These are phyloP conservation scores for Eupithecia subfuscata DNA, from an alignment of 2,888 invertebrate genomes.

Conservation along the genomic window DNA sequence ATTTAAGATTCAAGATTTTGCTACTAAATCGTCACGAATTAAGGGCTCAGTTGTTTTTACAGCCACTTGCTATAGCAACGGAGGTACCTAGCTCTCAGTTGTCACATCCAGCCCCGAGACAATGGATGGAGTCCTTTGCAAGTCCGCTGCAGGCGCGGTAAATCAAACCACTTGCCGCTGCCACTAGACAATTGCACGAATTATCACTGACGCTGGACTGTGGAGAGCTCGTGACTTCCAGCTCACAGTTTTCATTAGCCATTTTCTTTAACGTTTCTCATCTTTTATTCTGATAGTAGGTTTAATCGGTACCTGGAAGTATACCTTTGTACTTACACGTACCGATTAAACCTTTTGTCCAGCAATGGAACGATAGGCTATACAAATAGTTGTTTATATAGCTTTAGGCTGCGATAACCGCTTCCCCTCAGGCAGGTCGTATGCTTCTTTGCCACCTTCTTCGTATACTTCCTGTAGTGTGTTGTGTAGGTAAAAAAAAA, in stretches of 20 bases:
- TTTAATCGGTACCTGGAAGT: too few relatives aligned
- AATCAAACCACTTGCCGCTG: conserved; percentile 29
- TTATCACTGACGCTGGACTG: conserved; percentile 6
- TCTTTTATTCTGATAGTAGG: too few relatives aligned
- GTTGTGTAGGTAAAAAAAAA: too few relatives aligned
- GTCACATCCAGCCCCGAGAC: conserved; percentile 35
- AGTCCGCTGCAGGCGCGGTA: conserved; percentile 34
- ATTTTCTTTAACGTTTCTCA: not conserved
- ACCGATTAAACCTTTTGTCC: too few relatives aligned
- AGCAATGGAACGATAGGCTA: too few relatives aligned
- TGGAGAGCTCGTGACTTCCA: not conserved
- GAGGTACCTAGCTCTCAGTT: not conserved
- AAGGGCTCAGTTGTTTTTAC: not conserved
- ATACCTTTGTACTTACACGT: too few relatives aligned
- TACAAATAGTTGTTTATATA: too few relatives aligned
- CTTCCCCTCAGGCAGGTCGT: too few relatives aligned
- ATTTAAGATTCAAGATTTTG: not conserved
- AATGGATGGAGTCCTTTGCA: conserved; percentile 37
- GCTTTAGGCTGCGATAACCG: too few relatives aligned
- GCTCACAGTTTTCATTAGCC: not conserved
- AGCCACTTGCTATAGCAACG: not conserved
- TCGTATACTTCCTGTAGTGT: not conserved
- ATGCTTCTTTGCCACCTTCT: too few relatives aligned
- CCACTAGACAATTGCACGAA: conserved; percentile 23
- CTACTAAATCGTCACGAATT: not conserved